Percentiles rank a stretch among this genome's conserved stretches.
These are phyloP conservation scores for Centroberyx gerrardi DNA, from an alignment of 2,797 vertebrate genomes.

Conservation along the genomic window DNA sequence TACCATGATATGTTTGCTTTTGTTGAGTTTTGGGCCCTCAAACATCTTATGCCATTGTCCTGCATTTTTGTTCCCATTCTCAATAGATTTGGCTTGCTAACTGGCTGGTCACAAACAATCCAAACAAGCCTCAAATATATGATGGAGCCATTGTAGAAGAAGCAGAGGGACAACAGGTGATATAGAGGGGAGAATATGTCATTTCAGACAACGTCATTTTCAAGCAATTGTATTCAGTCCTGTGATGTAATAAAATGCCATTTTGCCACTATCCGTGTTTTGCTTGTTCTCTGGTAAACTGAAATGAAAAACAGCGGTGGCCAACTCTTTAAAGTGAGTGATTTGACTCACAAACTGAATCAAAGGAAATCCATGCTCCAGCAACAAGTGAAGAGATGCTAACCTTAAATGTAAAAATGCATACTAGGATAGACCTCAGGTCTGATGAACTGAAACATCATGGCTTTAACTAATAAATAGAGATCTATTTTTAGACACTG, in stretches of 20 bases:
- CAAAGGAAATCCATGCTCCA: no score
- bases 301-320: neutral
- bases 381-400: no score
- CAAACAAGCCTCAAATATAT: constrained; percentile 88
- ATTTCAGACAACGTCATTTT: neutral
- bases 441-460: no score
- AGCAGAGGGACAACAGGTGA: constrained; percentile 34
- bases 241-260: constrained; percentile 15
- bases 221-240: neutral
- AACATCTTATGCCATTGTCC: neutral
- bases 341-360: neutral
- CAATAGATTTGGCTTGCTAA: constrained; percentile 94
- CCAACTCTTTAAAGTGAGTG: neutral
- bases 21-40: neutral
- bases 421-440: no score
- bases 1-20: neutral
- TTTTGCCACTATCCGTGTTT: neutral
- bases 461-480: no score
- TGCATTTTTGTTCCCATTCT: constrained; percentile 31
- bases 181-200: neutral
- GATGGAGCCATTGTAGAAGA: constrained; percentile 64
- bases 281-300: neutral
- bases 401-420: no score
- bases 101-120: constrained; percentile 94
- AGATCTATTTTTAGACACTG: no score